phyloP scores from a whole-genome alignment of 2,113 vertebrate genomes.

The Proterorhinus semilunaris region DNA sequence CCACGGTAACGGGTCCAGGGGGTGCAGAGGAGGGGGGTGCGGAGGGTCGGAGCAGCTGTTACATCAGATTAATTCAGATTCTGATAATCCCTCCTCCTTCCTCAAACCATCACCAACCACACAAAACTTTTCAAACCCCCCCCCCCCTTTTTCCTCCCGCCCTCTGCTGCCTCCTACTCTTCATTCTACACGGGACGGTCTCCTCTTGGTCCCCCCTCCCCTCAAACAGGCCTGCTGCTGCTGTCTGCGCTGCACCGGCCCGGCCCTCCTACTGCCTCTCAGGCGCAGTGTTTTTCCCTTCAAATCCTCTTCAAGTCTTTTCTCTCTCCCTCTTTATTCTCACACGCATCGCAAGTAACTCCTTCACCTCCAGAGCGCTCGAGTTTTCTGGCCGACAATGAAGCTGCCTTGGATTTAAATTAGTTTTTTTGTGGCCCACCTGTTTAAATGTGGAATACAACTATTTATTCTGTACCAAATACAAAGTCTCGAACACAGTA shows the following conservation, averaged over 20 bases:
- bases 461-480: not conserved
- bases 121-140: constrained; percentile 65
- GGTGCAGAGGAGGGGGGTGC: constrained; percentile 65
- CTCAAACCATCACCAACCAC: constrained; percentile 62
- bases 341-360: constrained; percentile 40
- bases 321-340: constrained; percentile 34
- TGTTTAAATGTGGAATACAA: not conserved
- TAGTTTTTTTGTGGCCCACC: not conserved
- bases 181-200: constrained; percentile 6
- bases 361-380: constrained; percentile 46
- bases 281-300: constrained; percentile 51
- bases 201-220: constrained; percentile 21
- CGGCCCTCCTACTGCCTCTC: constrained; percentile 41
- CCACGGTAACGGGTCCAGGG: constrained; percentile 79
- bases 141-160: not conserved
- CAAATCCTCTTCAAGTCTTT: constrained; percentile 36
- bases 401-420: not conserved
- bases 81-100: constrained; percentile 80
- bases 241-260: constrained; percentile 6
- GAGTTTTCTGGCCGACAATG: constrained; percentile 21
- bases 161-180: not conserved
- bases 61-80: constrained; percentile 86
- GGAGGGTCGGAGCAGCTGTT: constrained; percentile 82
- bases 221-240: constrained; percentile 54
- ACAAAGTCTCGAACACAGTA: not conserved